Evolutionary conservation across 2,888 invertebrate genomes (phyloP).

Genomic region (Entomobrya proxima): DNA sequence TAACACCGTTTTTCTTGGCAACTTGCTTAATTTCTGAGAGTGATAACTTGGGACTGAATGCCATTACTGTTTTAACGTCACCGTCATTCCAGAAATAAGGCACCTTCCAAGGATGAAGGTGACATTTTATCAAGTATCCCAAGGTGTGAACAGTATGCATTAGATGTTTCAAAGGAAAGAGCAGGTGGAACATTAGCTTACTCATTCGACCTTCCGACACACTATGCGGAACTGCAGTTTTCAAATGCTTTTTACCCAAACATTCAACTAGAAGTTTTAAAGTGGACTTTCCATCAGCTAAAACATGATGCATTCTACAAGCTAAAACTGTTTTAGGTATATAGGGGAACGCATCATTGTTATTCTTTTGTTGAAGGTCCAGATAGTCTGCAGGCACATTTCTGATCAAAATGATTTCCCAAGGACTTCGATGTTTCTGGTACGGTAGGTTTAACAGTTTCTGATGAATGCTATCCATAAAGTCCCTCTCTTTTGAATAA

Average conservation of each 20-base stretch:
- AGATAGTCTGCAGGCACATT: background rate
- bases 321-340: background rate
- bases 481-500: background rate
- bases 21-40: constrained; percentile 6
- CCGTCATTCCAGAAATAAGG: background rate
- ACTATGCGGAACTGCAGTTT: background rate
- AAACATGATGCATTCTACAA: constrained; percentile 28
- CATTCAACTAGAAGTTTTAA: constrained; percentile 46
- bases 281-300: constrained; percentile 18
- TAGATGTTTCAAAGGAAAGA: background rate
- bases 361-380: background rate
- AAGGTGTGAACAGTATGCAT: background rate
- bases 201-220: background rate
- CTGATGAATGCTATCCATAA: background rate
- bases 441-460: background rate
- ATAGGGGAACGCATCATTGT: too few species aligned
- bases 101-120: background rate
- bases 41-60: background rate
- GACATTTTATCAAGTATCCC: background rate
- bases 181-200: background rate
- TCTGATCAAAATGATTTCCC: constrained; percentile 25
- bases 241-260: constrained; percentile 5
- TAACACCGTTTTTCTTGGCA: constrained; percentile 1
- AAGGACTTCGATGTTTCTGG: background rate
- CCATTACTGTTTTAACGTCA: background rate